These are phyloP conservation scores for Eufriesea mexicana DNA, from an alignment of 1,140 invertebrate genomes.

Conservation along the genomic window DNA sequence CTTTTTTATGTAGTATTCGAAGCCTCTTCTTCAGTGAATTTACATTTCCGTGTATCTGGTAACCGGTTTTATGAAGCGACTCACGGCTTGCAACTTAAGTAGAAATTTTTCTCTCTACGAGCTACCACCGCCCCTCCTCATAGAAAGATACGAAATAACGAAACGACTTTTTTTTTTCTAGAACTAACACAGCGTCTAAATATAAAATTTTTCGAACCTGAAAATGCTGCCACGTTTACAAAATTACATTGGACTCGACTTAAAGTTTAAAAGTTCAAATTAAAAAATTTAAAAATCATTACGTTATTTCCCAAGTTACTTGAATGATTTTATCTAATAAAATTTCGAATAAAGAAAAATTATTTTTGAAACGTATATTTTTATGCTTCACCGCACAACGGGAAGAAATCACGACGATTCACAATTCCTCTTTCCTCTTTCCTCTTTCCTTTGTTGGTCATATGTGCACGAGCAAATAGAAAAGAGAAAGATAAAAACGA, in stretches of 20 bases:
- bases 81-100: slow-evolving; percentile 47
- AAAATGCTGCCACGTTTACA: not conserved
- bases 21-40: slow-evolving; percentile 38
- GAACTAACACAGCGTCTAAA: not conserved
- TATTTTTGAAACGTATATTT: too few species aligned
- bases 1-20: slow-evolving; percentile 21
- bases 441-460: not conserved
- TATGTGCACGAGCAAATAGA: not conserved
- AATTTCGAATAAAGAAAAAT: not conserved
- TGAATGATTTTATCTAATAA: too few species aligned
- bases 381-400: not conserved
- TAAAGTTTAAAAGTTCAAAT: not conserved
- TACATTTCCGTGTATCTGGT: slow-evolving; percentile 51
- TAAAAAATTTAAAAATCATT: too few species aligned
- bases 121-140: not conserved
- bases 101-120: slow-evolving; percentile 40
- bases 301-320: too few species aligned
- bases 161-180: not conserved
- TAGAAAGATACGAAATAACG: not conserved
- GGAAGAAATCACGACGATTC: slow-evolving; percentile 11
- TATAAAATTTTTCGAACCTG: not conserved
- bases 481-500: slow-evolving; percentile 18
- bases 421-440: not conserved
- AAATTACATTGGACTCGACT: not conserved
- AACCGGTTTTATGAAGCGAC: slow-evolving; percentile 56